phyloP scores from a whole-genome alignment of 2,888 invertebrate genomes.

The Nysson spinosus region DNA sequence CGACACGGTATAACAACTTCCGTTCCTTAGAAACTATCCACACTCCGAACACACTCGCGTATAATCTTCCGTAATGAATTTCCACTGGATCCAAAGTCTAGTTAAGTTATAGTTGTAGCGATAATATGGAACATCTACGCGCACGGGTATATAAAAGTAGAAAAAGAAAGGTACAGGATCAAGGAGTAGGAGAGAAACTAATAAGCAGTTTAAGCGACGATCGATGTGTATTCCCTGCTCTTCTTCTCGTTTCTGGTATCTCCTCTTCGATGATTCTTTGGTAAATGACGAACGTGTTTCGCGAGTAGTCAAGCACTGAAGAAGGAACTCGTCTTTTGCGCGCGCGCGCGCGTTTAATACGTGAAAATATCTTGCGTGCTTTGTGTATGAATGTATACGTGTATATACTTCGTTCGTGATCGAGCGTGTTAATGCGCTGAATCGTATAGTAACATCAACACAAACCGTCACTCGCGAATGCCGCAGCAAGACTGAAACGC shows the following conservation, averaged over 20 bases:
- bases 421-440: slow-evolving; percentile 1
- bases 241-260: neutral
- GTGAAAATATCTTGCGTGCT: neutral
- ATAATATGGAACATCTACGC: neutral
- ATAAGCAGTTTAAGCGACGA: neutral
- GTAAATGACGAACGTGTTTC: slow-evolving; percentile 27
- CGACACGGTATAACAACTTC: neutral
- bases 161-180: slow-evolving; percentile 35
- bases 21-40: neutral
- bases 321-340: slow-evolving; percentile 49
- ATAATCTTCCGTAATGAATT: too few species aligned
- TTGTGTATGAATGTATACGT: slow-evolving; percentile 2
- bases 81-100: neutral
- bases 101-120: too few species aligned
- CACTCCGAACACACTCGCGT: neutral
- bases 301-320: slow-evolving; percentile 40
- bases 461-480: slow-evolving; percentile 68
- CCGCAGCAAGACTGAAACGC: slow-evolving; percentile 75
- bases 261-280: slow-evolving; percentile 10
- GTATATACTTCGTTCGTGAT: slow-evolving; percentile 19
- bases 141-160: slow-evolving; percentile 49
- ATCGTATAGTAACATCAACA: slow-evolving; percentile 18
- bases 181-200: slow-evolving; percentile 4
- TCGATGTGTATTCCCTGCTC: slow-evolving; percentile 6
- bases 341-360: slow-evolving; percentile 38